Evolutionary conservation across 2,888 invertebrate genomes (phyloP).

Genomic region (Hirtodrosophila confusa): DNA sequence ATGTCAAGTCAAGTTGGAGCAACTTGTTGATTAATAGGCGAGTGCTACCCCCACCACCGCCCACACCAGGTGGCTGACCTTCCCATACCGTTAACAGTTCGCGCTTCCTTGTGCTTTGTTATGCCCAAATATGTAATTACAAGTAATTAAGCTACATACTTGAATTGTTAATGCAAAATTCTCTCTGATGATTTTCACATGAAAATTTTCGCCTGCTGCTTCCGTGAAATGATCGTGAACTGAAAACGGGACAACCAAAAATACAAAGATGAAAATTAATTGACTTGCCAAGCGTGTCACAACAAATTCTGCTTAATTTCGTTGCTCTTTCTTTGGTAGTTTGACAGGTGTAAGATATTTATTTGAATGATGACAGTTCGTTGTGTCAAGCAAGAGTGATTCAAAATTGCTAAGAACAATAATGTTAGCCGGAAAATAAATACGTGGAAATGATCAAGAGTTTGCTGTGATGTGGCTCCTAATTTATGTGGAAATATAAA

Average conservation of each 20-base stretch:
- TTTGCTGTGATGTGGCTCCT: neutral
- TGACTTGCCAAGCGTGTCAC: slow-evolving; percentile 1
- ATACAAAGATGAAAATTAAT: slow-evolving; percentile 16
- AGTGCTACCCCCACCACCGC: slow-evolving; percentile 8
- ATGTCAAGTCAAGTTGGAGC: slow-evolving; percentile 36
- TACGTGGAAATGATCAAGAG: slow-evolving; percentile 28
- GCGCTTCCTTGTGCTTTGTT: slow-evolving; percentile 66
- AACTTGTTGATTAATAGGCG: slow-evolving; percentile 75
- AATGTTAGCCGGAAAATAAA: slow-evolving; percentile 25
- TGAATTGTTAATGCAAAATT: slow-evolving; percentile 21
- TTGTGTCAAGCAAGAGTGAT: slow-evolving; percentile 27
- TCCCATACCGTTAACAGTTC: slow-evolving; percentile 38
- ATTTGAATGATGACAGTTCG: slow-evolving; percentile 11
- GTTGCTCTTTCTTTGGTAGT: neutral
- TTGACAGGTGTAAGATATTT: slow-evolving; percentile 51
- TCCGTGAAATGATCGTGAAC: slow-evolving; percentile 48
- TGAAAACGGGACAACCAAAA: slow-evolving; percentile 15
- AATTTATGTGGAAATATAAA: slow-evolving; percentile 33
- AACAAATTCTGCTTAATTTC: slow-evolving; percentile 36
- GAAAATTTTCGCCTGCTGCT: slow-evolving; percentile 36
- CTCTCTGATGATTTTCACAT: slow-evolving; percentile 39
- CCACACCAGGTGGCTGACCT: slow-evolving; percentile 63
- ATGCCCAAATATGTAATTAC: slow-evolving; percentile 27
- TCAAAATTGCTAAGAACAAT: slow-evolving; percentile 25
- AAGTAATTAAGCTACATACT: slow-evolving; percentile 20